Evolutionary conservation across 2,797 vertebrate genomes (phyloP), one percentile per base, ranked within the genome.

Genomic region (Bradypus variegatus): DNA sequence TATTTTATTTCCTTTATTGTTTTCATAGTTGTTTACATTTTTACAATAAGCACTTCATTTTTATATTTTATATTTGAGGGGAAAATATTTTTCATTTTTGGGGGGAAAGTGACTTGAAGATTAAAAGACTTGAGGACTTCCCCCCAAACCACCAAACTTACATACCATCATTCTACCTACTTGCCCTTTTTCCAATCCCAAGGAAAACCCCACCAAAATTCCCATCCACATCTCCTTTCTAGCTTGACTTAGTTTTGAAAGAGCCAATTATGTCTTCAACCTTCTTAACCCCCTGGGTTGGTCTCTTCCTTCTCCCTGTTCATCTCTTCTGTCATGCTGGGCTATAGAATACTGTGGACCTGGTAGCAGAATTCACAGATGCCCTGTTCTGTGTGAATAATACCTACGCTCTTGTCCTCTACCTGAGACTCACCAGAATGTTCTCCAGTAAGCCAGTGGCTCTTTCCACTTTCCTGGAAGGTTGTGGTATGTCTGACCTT

Each of bases 281-380:
- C 23, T 75, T 53, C 8, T 50, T 31, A 50, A 45, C 72, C 29
- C 48, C 21, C 19, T n/a, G 31, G 31, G 41, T 45, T 62, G 48
- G 14, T 48, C 60, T 76, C 72, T 76, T 38, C 38, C 31, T 25
- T 72, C 70, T 41, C n/a, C 6, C 15, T 58, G 5, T 67, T 29
- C 12, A 45, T 36, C 86, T 67, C 48, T 67, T n/a, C 62, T 31
- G n/a, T 23, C 31, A 48, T 27, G 23, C 45, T 41, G 3, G 11
- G 27, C 62, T 88, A 5, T 8, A 99, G 98, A 99, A 98, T 92
- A 98, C 98, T 0, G 98, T 98, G 38, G 98, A 98, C 0, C 98
- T 99, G 0, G 98, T 98, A 0, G 98, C 98, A 0, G 98, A 98
- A 0, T 99, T 99, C 97, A 98, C 98, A 6, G 98, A 99, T 0